Conservation (phyloP, 2,113 vertebrate genomes). For the Myotis brandtii region DNA sequence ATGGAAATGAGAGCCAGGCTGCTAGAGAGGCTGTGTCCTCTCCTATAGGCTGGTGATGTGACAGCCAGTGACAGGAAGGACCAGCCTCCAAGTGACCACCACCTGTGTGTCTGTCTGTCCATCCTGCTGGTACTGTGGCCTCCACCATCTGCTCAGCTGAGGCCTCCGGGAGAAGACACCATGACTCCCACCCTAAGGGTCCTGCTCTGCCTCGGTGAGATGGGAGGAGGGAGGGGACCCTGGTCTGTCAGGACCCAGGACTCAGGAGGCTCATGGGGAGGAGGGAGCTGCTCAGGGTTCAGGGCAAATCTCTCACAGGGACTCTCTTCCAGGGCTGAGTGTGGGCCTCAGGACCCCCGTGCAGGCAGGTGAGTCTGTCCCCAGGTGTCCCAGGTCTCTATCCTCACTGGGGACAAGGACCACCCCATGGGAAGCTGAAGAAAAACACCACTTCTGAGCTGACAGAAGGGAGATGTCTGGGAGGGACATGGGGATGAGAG, state of each 20-base stretch:
- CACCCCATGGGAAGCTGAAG: neutral
- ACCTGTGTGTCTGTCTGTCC: neutral
- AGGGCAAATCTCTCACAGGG: neutral
- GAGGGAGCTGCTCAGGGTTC: rapidly evolving
- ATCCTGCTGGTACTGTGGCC: rapidly evolving
- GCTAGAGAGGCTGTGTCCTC: neutral
- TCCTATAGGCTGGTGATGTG: neutral
- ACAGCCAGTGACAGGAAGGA: rapidly evolving
- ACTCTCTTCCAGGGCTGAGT: neutral
- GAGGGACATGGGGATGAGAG: rapidly evolving
- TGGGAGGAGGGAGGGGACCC: too few relatives aligned
- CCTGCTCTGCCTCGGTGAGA: conserved; percentile 26
- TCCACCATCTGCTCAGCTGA: rapidly evolving
- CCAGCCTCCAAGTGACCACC: rapidly evolving
- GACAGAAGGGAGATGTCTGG: rapidly evolving
- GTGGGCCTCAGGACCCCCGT: neutral
- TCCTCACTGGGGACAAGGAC: neutral
- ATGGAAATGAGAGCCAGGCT: neutral
- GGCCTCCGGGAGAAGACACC: rapidly evolving
- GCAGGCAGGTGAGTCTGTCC: neutral
- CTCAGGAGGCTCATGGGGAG: neutral
- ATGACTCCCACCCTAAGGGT: rapidly evolving
- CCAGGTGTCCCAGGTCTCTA: neutral
- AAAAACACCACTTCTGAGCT: neutral
- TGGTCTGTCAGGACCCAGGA: rapidly evolving